Evolutionary conservation across 2,888 invertebrate genomes (phyloP).

Genomic region (Nomada fucata): DNA sequence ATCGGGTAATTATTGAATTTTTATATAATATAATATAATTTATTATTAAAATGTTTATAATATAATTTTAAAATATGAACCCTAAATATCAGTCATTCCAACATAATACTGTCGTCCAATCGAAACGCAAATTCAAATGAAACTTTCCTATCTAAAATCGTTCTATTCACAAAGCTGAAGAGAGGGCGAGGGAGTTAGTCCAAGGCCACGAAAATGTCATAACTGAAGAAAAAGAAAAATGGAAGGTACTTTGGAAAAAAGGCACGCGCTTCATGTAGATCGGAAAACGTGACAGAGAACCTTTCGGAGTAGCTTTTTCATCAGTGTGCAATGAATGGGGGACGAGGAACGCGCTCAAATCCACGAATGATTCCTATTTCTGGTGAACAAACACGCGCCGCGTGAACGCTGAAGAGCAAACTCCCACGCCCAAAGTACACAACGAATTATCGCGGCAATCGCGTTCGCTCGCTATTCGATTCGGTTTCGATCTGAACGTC

Average conservation of each 20-base stretch:
- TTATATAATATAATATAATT: too few species aligned
- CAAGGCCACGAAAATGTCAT: too few species aligned
- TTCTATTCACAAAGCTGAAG: too few species aligned
- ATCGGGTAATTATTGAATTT: too few species aligned
- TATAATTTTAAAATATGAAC: too few species aligned
- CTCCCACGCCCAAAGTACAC: constrained; percentile 20
- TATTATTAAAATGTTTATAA: too few species aligned
- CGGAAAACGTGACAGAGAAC: neutral
- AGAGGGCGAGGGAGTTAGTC: too few species aligned
- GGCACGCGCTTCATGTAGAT: neutral
- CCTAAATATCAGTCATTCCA: too few species aligned
- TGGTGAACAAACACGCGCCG: constrained; percentile 5
- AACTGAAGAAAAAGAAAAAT: too few species aligned
- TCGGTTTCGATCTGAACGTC: neutral
- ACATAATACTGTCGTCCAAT: too few species aligned
- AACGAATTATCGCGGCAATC: constrained; percentile 36
- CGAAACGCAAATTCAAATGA: too few species aligned
- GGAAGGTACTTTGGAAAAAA: neutral
- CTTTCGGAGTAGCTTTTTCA: neutral
- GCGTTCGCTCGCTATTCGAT: constrained; percentile 13
- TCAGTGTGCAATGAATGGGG: neutral
- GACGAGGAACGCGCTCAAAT: constrained; percentile 7
- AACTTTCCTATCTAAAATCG: too few species aligned
- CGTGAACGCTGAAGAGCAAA: constrained; percentile 25
- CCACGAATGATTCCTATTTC: constrained; percentile 12